A percentile compares a stretch with the other conserved stretches of the same genome.
phyloP scores from a whole-genome alignment of 2,113 vertebrate species.

The Phaetusa simplex region DNA sequence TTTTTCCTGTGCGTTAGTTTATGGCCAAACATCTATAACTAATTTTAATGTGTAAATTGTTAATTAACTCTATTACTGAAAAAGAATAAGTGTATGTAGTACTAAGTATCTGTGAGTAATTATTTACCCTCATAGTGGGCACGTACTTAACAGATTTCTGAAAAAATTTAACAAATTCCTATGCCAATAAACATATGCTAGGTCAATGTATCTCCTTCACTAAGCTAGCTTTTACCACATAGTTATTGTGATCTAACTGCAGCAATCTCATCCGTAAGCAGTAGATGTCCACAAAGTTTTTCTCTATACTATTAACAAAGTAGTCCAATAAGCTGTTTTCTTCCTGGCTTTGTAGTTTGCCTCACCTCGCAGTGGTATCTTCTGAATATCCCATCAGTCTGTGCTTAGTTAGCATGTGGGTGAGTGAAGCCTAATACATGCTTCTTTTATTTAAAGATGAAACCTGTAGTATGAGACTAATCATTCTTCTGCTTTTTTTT shows the following conservation, averaged over 20 bases:
- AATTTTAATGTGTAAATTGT: neutral
- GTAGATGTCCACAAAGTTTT: neutral
- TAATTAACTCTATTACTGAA: neutral
- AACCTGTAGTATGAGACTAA: conserved; percentile 13
- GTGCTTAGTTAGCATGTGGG: conserved; percentile 77
- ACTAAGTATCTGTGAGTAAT: neutral
- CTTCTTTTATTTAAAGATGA: conserved; percentile 40
- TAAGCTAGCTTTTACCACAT: neutral
- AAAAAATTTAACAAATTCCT: neutral
- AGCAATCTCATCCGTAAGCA: neutral
- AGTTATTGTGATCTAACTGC: neutral
- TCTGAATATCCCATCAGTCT: conserved; percentile 79
- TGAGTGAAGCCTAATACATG: conserved; percentile 77
- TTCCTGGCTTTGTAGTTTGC: conserved; percentile 83
- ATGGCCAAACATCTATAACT: neutral
- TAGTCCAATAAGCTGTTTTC: conserved; percentile 77
- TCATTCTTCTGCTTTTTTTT: neutral
- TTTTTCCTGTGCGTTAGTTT: neutral
- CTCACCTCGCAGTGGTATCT: conserved; percentile 81
- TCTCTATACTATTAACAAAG: conserved; percentile 31
- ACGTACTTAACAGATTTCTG: neutral
- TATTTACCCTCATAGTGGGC: neutral
- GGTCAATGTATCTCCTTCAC: neutral
- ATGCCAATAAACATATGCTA: neutral
- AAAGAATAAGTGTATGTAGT: neutral